Evolutionary conservation across 2,113 vertebrate species (phyloP).

Genomic region (Charina bottae): DNA sequence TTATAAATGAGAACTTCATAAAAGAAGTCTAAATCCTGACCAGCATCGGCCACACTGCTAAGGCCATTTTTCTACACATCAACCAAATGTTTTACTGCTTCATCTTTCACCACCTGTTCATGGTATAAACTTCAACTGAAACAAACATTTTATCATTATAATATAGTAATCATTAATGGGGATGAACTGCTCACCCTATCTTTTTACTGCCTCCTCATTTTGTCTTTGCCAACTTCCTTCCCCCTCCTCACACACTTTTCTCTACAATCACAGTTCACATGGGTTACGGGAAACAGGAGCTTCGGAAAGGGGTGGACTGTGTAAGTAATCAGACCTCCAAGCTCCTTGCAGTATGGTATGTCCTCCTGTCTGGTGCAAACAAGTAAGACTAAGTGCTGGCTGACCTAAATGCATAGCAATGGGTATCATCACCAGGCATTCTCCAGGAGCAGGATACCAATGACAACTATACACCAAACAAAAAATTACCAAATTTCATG

Average conservation of each 20-base stretch:
- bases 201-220: not conserved
- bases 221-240: not conserved
- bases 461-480: not conserved
- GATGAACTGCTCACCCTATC: not conserved
- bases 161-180: not conserved
- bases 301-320: not conserved
- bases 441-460: rapidly evolving
- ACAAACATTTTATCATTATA: not conserved
- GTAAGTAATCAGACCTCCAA: not conserved
- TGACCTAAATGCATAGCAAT: not conserved
- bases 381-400: not conserved
- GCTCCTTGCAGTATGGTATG: no score
- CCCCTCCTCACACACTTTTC: not conserved
- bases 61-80: not conserved
- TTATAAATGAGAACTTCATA: not conserved
- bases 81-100: not conserved
- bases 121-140: not conserved
- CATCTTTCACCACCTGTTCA: not conserved
- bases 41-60: not conserved
- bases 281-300: not conserved
- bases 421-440: not conserved
- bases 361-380: not conserved
- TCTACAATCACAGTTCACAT: not conserved
- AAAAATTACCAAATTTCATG: conserved; percentile 93
- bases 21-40: not conserved